These are phyloP conservation scores for Passer domesticus DNA, from an alignment of 2,113 vertebrate species.

Conservation along the genomic window DNA sequence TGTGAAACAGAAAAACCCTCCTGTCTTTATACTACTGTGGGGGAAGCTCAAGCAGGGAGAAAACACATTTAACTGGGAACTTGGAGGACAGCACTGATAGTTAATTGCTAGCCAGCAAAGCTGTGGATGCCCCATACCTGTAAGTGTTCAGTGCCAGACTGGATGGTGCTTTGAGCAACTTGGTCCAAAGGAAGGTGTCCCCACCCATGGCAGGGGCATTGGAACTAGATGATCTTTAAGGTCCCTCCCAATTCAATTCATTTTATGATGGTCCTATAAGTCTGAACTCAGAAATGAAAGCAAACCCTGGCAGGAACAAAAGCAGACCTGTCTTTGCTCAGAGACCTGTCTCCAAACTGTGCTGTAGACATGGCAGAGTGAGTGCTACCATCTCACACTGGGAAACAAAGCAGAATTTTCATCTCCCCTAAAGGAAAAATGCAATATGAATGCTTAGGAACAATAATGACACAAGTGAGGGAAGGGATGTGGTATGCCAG, in stretches of 20 bases:
- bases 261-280: not conserved
- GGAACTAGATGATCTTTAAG: not conserved
- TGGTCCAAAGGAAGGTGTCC: not conserved
- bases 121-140: not conserved
- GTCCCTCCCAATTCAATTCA: not conserved
- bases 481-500: not conserved
- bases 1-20: not conserved
- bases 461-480: not conserved
- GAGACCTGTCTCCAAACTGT: not conserved
- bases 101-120: not conserved
- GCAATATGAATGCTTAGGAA: not conserved
- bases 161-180: not conserved
- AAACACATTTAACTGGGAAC: not conserved
- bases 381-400: not conserved
- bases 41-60: not conserved
- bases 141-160: not conserved
- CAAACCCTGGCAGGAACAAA: not conserved
- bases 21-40: not conserved
- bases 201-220: fast-evolving
- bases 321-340: not conserved
- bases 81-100: not conserved
- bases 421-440: not conserved
- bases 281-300: not conserved
- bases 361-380: not conserved
- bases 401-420: not conserved